These are phyloP conservation scores for Paradisaea rubra DNA, from an alignment of 2,113 vertebrate species.

Conservation along the genomic window DNA sequence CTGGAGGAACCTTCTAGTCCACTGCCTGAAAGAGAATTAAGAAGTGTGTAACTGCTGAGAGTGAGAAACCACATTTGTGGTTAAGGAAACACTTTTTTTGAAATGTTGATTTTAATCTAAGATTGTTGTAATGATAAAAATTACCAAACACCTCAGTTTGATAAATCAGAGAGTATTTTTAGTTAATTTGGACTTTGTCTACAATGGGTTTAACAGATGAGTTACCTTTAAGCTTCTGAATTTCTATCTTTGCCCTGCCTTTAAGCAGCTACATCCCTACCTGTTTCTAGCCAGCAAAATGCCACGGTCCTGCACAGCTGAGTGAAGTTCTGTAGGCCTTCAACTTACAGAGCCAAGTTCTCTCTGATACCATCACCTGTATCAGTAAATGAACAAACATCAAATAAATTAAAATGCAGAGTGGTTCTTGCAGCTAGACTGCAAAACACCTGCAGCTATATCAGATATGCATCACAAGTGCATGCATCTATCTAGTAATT, in stretches of 20 bases:
- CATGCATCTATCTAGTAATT: neutral
- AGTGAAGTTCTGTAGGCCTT: neutral
- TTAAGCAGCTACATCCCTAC: neutral
- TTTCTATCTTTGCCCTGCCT: neutral
- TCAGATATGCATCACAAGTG: neutral
- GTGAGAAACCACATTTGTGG: neutral
- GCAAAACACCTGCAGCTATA: neutral
- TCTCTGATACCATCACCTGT: neutral
- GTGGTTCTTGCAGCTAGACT: neutral
- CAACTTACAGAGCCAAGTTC: neutral
- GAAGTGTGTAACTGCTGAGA: neutral
- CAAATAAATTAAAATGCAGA: neutral
- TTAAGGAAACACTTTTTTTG: neutral
- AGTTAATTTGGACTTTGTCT: neutral
- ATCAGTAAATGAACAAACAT: neutral
- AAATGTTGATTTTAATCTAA: neutral
- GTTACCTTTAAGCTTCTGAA: neutral
- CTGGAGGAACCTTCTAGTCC: neutral
- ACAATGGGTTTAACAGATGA: neutral
- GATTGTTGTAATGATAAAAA: neutral
- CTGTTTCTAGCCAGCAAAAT: neutral
- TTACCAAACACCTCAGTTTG: neutral
- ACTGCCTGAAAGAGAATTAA: neutral
- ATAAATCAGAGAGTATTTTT: neutral
- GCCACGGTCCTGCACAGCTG: neutral